Percentiles rank a stretch among this genome's conserved stretches.
Conservation (phyloP, 2,888 invertebrate species). For the Amphipoea oculea region DNA sequence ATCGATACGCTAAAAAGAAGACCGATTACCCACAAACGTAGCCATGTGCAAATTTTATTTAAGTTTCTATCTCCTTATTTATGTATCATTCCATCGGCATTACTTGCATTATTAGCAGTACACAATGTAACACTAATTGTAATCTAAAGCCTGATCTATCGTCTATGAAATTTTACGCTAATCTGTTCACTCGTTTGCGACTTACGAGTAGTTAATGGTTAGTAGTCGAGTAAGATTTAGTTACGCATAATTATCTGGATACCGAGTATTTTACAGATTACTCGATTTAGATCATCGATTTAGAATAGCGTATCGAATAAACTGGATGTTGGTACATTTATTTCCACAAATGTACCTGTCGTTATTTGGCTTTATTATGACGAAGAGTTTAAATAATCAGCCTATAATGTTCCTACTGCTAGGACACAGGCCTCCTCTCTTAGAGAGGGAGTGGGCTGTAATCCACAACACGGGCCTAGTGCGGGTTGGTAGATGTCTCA, state of each 20-base stretch:
- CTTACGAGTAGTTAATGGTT: slow-evolving; percentile 42
- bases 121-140: slow-evolving; percentile 60
- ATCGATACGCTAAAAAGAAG: background rate
- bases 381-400: background rate
- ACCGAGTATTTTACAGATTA: slow-evolving; percentile 45
- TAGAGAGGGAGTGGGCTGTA: too few species aligned
- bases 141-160: slow-evolving; percentile 60
- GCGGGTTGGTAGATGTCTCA: background rate
- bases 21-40: background rate
- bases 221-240: slow-evolving; percentile 48
- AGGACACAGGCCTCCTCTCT: too few species aligned
- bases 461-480: background rate
- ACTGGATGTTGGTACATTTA: background rate
- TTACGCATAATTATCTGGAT: slow-evolving; percentile 54
- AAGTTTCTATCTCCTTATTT: slow-evolving; percentile 42
- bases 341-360: background rate
- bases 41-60: background rate
- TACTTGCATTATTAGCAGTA: slow-evolving; percentile 44
- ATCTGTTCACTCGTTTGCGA: slow-evolving; percentile 59
- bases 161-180: slow-evolving; percentile 65
- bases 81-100: slow-evolving; percentile 56
- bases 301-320: slow-evolving; percentile 23
- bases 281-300: slow-evolving; percentile 37
- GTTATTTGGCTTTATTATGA: background rate
- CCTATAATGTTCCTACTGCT: background rate